Evolutionary conservation across 2,113 vertebrate species (phyloP).

Genomic region (Ellobius talpinus): DNA sequence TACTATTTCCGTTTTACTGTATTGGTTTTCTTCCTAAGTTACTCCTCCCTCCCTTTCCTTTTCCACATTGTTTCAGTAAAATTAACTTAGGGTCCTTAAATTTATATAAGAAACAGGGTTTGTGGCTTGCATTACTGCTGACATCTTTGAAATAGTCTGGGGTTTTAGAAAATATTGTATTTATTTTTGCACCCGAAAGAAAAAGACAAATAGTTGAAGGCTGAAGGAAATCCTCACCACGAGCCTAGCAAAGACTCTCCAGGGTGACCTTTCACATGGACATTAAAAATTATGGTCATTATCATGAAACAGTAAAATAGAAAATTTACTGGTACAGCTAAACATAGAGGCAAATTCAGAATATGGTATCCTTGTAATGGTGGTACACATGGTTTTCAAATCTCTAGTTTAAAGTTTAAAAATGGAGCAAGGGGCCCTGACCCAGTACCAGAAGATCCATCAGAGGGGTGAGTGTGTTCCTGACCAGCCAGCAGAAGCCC

Average conservation of each 20-base stretch:
- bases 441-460: no score
- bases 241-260: neutral
- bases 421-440: no score
- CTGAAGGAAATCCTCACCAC: neutral
- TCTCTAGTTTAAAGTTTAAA: neutral
- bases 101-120: constrained; percentile 87
- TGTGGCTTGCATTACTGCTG: constrained; percentile 90
- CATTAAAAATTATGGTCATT: neutral
- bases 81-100: constrained; percentile 90
- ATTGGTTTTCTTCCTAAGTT: constrained; percentile 76
- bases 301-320: neutral
- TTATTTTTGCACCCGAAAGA: constrained; percentile 84
- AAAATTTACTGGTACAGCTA: neutral
- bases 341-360: neutral
- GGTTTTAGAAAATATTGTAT: constrained; percentile 95
- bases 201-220: neutral
- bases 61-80: constrained; percentile 83
- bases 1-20: constrained; percentile 82
- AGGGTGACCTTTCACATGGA: neutral
- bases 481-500: no score
- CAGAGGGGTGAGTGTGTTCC: no score
- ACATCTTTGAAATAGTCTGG: constrained; percentile 92
- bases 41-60: neutral
- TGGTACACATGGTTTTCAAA: neutral
- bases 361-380: neutral